Percentiles rank a stretch among this genome's conserved stretches.
These are phyloP conservation scores for Pteropus alecto DNA, from an alignment of 2,113 vertebrate genomes.

Conservation along the genomic window DNA sequence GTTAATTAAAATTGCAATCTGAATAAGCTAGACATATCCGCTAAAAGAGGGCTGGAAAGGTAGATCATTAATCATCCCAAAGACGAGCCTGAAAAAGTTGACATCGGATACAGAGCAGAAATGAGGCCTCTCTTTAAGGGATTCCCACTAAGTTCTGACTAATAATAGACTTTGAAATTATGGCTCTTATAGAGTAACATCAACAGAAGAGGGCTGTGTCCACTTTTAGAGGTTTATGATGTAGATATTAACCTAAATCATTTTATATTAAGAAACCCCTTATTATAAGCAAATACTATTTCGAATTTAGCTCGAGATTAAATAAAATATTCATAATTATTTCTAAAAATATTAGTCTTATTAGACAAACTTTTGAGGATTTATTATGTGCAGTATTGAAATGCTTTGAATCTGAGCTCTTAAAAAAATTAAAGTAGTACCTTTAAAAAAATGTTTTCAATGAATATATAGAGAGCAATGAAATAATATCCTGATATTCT, in stretches of 20 bases:
- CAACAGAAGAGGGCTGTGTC: not conserved
- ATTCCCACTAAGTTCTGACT: not conserved
- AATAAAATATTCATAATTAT: not conserved
- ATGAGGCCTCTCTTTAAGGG: not conserved
- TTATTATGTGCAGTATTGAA: not conserved
- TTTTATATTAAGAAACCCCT: not conserved
- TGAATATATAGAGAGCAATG: not conserved
- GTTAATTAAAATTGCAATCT: not conserved
- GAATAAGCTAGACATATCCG: not conserved
- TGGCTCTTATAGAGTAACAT: not conserved
- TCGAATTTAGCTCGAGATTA: not conserved
- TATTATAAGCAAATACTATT: not conserved
- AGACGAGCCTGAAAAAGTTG: not conserved
- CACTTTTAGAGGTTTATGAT: not conserved
- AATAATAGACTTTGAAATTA: slow-evolving; percentile 53
- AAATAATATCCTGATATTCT: not conserved
- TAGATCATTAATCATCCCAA: not conserved
- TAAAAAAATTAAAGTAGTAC: not conserved
- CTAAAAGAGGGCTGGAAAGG: not conserved
- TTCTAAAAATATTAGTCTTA: not conserved
- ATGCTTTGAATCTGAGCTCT: not conserved
- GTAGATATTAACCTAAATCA: not conserved
- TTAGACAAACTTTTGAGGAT: not conserved
- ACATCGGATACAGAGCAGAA: not conserved
- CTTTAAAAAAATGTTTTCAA: not conserved